Percentiles rank a stretch among this genome's conserved stretches.
phyloP scores from a whole-genome alignment of 1,140 invertebrate genomes.

The Lethocerus indicus region DNA sequence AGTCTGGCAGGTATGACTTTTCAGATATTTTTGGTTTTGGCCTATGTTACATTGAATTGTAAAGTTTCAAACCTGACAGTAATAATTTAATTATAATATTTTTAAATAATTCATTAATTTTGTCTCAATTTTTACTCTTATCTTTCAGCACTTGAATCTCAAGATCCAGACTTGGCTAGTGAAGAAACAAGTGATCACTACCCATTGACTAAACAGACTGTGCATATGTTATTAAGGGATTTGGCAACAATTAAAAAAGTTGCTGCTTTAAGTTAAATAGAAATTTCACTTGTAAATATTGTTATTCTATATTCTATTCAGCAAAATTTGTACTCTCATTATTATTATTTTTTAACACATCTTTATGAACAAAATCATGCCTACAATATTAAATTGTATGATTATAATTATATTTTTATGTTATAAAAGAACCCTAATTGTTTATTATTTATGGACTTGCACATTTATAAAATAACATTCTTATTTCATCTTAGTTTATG shows the following conservation, averaged over 20 bases:
- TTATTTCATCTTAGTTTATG: too few species aligned
- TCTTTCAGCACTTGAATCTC: slow-evolving; percentile 30
- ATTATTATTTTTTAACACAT: too few species aligned
- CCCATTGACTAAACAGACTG: slow-evolving; percentile 31
- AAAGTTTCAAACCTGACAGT: background rate
- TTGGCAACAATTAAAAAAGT: slow-evolving; percentile 32
- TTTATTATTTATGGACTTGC: too few species aligned
- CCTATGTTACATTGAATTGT: background rate
- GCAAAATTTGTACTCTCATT: too few species aligned
- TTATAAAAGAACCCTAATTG: too few species aligned
- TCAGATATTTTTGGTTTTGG: background rate
- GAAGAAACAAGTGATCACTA: slow-evolving; percentile 23
- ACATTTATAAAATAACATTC: too few species aligned
- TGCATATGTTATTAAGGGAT: slow-evolving; percentile 35
- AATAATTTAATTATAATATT: background rate
- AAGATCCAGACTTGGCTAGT: slow-evolving; percentile 23
- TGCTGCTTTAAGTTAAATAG: slow-evolving; percentile 19
- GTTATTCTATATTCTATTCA: too few species aligned
- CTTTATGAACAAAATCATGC: too few species aligned
- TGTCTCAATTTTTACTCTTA: slow-evolving; percentile 8
- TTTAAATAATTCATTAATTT: background rate
- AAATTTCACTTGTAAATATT: too few species aligned
- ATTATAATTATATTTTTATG: too few species aligned
- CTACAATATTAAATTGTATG: too few species aligned
- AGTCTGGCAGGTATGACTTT: background rate